Percentiles rank a stretch among this genome's conserved stretches.
phyloP scores from a whole-genome alignment of 2,113 vertebrate genomes.

The Apteryx mantelli region DNA sequence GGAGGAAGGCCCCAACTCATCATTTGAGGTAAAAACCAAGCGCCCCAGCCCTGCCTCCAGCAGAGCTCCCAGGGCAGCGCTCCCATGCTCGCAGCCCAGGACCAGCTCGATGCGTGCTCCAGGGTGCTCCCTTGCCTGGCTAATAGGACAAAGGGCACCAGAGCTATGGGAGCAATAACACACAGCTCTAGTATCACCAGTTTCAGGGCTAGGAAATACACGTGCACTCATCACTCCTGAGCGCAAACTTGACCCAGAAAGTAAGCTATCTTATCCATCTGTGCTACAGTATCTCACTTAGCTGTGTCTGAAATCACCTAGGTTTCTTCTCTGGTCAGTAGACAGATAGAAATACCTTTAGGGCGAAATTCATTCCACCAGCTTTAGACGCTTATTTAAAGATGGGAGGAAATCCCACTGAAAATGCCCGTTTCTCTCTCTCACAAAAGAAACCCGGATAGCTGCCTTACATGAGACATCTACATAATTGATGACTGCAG shows the following conservation, averaged over 20 bases:
- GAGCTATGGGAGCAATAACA: neutral
- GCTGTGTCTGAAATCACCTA: neutral
- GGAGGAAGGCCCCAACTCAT: neutral
- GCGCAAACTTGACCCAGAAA: neutral
- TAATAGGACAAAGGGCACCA: neutral
- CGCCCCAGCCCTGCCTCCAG: neutral
- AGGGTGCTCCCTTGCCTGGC: neutral
- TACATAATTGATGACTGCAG: neutral
- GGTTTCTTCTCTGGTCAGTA: neutral
- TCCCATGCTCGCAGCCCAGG: accelerated
- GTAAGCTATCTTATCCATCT: neutral
- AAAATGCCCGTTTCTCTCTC: neutral
- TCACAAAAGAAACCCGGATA: neutral
- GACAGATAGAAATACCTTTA: neutral
- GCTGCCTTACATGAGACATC: neutral
- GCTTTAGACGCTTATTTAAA: neutral
- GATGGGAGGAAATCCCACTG: neutral
- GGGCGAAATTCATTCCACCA: neutral
- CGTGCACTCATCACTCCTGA: neutral
- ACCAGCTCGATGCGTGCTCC: neutral
- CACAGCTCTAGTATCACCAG: neutral
- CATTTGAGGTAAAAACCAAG: neutral
- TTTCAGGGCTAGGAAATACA: neutral
- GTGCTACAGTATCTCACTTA: neutral
- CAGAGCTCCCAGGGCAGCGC: neutral